Percentiles rank a stretch among this genome's conserved stretches.
Evolutionary conservation across 1,140 invertebrate species (phyloP).

Genomic region (Eumaeus atala): DNA sequence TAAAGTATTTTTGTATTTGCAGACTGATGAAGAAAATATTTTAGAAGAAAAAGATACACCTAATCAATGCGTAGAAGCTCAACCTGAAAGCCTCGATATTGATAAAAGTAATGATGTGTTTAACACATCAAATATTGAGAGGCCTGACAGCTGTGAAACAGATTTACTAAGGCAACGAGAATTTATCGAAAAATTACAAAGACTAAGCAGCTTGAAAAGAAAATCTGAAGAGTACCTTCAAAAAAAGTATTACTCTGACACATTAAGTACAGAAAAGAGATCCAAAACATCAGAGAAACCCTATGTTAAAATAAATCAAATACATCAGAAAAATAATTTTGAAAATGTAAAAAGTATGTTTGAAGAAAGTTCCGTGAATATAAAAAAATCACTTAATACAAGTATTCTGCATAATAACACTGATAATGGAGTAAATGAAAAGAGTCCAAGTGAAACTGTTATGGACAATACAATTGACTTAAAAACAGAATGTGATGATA

Average conservation of each 20-base stretch:
- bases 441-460: slow-evolving; percentile 35
- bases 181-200: slow-evolving; percentile 64
- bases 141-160: slow-evolving; percentile 42
- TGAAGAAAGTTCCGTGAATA: slow-evolving; percentile 56
- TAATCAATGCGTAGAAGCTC: slow-evolving; percentile 39
- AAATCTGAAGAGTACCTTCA: slow-evolving; percentile 68
- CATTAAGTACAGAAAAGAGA: slow-evolving; percentile 56
- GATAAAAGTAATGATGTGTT: slow-evolving; percentile 50
- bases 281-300: slow-evolving; percentile 60
- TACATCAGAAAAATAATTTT: slow-evolving; percentile 41
- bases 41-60: slow-evolving; percentile 51
- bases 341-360: slow-evolving; percentile 58
- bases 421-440: slow-evolving; percentile 42
- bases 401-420: slow-evolving; percentile 36
- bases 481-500: slow-evolving; percentile 67
- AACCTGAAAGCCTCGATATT: slow-evolving; percentile 38
- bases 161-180: slow-evolving; percentile 58
- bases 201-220: slow-evolving; percentile 62
- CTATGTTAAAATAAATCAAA: slow-evolving; percentile 49
- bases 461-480: slow-evolving; percentile 42
- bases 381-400: slow-evolving; percentile 46
- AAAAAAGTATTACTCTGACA: slow-evolving; percentile 56
- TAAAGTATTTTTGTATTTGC: slow-evolving; percentile 33
- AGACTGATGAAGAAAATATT: slow-evolving; percentile 62
- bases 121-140: slow-evolving; percentile 45